Base-by-base conservation (phyloP, 2,797 vertebrate species). In the Chelidonichthys spinosus region DNA sequence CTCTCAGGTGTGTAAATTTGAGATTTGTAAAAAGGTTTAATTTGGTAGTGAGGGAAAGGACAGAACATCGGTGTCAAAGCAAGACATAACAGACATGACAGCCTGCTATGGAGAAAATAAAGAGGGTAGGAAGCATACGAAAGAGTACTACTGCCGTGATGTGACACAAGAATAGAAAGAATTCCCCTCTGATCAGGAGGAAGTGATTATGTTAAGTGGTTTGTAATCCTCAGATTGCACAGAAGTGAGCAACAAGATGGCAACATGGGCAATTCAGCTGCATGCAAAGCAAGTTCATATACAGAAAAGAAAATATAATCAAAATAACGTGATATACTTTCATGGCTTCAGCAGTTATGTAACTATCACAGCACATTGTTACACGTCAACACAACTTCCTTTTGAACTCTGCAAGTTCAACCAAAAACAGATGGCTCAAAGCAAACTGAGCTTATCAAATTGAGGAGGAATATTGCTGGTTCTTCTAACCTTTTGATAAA, bases 1-100 rank as follows among this genome's bases (percentile, higher is more conserved):
- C 8, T 58, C 17, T 63, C 13, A 32, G 61, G 65, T 58, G 44
- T 67, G 68, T 37, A 7, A 67, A 63, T 59, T 25, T 25, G 25
- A 25, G 25, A 10, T 63, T 46, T 70, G 55, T 65, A 54, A 37
- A 65, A 62, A 35, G n/a, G 40, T 69, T 69, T 49, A 8, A 61
- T 72, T 63, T 42, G 44, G 53, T 17, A 14, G 18, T 15, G 13
- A 72, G 18, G 44, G 10, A 5, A 36, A 40, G 35, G 35, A 39
- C 40, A 46, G 59, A 52, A 36, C 40, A 65, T 54, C 60, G 56
- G 36, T 15, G 39, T n/a, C 56, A 37, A 11, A 69, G 52, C 8
- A 6, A 39, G 33, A 47, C 47, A 40, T n/a, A 44, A 11, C 32
- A n/a, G 44, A 49, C 35, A 15, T 14, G 53, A 39, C 43, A 33